phyloP scores from a whole-genome alignment of 2,888 invertebrate genomes.

The Polylopha cassiicola region DNA sequence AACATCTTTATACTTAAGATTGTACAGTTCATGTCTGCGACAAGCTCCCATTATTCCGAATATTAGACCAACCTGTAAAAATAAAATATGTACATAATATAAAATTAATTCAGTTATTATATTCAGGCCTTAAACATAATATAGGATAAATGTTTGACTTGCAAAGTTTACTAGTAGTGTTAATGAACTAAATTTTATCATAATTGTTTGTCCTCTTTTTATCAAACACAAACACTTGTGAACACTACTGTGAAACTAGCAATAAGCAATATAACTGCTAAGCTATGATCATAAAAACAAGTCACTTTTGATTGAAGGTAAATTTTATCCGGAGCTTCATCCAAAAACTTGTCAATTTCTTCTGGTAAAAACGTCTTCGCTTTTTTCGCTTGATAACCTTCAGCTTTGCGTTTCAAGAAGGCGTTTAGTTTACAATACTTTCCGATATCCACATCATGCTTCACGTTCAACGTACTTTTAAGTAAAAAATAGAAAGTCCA shows the following conservation, averaged over 20 bases:
- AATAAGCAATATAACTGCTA: no score
- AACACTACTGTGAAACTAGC: not conserved
- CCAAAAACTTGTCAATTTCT: slow-evolving; percentile 1
- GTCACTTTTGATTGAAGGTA: slow-evolving; percentile 1
- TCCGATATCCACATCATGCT: slow-evolving; percentile 1
- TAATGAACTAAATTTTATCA: no score
- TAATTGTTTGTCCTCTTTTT: no score
- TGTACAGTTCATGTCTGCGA: slow-evolving; percentile 4
- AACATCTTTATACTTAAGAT: not conserved
- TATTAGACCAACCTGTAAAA: not conserved
- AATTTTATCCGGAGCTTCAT: not conserved
- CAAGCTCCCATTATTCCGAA: slow-evolving; percentile 1
- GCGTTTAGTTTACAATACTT: slow-evolving; percentile 1
- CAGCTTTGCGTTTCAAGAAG: not conserved
- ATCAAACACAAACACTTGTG: not conserved
- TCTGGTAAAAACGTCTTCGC: slow-evolving; percentile 2
- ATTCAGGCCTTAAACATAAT: not conserved
- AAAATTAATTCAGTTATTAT: no score
- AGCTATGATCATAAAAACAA: slow-evolving; percentile 1
- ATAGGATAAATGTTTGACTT: not conserved
- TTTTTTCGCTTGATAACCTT: no score
- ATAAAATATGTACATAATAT: no score
- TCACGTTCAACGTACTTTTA: not conserved
- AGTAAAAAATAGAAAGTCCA: slow-evolving; percentile 2
- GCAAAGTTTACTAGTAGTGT: no score